Conservation (phyloP, 35 echinoderm and acorn worm genomes). For the Apostichopus californicus region DNA sequence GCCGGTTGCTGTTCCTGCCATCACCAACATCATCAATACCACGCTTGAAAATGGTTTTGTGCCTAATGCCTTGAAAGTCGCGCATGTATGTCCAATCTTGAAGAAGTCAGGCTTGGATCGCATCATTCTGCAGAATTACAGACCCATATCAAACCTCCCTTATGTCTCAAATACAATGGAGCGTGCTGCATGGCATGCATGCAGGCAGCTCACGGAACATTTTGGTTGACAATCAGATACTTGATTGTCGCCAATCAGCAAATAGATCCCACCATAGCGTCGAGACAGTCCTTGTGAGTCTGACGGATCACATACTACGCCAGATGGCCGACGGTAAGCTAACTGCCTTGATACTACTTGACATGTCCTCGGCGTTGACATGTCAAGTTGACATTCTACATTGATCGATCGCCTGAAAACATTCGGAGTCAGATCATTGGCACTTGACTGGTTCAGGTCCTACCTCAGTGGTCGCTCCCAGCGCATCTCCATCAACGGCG, state of each 20-base stretch:
- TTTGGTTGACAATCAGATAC: not conserved
- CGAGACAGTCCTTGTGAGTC: not conserved
- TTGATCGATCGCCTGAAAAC: too few species aligned
- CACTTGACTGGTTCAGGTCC: conserved; percentile 60
- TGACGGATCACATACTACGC: not conserved
- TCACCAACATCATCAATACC: not conserved
- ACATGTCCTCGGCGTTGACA: not conserved
- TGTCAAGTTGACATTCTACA: not conserved
- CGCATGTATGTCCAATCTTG: not conserved
- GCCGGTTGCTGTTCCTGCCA: too few species aligned
- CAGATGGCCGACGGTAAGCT: not conserved
- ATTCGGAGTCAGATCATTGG: not conserved
- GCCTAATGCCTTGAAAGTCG: not conserved
- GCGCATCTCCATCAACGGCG: conserved; percentile 34
- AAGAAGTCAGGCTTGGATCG: not conserved
- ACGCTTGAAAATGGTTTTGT: not conserved
- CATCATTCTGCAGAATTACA: not conserved
- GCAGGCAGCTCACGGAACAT: not conserved
- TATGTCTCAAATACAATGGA: not conserved
- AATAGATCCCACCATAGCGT: not conserved
- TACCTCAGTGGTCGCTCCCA: conserved; percentile 58
- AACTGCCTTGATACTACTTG: not conserved
- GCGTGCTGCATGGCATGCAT: not conserved
- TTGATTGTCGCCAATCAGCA: not conserved
- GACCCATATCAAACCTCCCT: conserved; percentile 32